phyloP scores from a whole-genome alignment of 2,888 invertebrate genomes.

The Zygogramma bicolorata region DNA sequence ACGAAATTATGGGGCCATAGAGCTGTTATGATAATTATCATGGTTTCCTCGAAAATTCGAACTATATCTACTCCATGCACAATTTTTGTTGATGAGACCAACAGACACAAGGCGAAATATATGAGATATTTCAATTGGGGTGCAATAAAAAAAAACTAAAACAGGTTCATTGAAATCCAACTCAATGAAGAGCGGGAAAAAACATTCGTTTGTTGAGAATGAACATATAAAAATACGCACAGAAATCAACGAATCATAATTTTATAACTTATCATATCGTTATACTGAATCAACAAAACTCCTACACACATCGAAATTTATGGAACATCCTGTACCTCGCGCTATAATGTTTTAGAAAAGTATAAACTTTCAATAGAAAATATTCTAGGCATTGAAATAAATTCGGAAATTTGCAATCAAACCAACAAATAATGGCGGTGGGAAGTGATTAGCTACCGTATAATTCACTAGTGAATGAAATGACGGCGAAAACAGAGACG shows the following conservation, averaged over 20 bases:
- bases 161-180: background rate
- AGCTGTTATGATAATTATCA: too few species aligned
- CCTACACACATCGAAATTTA: background rate
- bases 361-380: background rate
- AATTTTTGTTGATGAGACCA: too few species aligned
- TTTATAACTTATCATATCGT: background rate
- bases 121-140: too few species aligned
- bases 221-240: slow-evolving; percentile 16
- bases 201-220: background rate
- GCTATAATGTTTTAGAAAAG: background rate
- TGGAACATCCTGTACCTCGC: background rate
- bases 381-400: background rate
- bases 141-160: background rate
- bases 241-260: background rate
- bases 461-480: background rate
- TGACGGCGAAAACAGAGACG: background rate
- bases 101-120: too few species aligned
- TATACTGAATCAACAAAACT: background rate
- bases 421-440: background rate
- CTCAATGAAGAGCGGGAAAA: background rate
- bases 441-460: background rate
- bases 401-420: background rate
- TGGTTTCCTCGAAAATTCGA: too few species aligned
- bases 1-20: too few species aligned
- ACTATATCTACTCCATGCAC: too few species aligned